Conservation (phyloP, 2,888 invertebrate genomes). For the Pseudococcus longispinus region DNA sequence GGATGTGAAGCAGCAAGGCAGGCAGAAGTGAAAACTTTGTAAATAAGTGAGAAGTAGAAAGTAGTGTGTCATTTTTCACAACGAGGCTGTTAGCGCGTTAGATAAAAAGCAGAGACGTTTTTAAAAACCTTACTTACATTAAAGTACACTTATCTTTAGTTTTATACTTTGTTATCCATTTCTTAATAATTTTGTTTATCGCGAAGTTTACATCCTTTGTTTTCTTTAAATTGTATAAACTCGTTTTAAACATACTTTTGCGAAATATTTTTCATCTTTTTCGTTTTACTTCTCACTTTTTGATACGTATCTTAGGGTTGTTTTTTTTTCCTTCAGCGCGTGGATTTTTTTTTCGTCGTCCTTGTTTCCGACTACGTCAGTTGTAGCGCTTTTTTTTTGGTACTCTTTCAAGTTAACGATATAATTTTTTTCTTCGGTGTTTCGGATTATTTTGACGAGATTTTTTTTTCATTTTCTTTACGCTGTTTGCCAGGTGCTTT, state of each 20-base stretch:
- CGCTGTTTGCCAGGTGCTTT: not conserved
- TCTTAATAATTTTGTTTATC: slow-evolving; percentile 47
- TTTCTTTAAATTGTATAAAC: slow-evolving; percentile 47
- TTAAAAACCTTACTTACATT: slow-evolving; percentile 54
- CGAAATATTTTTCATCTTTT: slow-evolving; percentile 38
- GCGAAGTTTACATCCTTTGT: slow-evolving; percentile 44
- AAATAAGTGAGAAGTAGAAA: slow-evolving; percentile 44
- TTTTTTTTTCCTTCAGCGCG: not conserved
- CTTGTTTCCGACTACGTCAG: not conserved
- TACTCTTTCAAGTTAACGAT: slow-evolving; percentile 10
- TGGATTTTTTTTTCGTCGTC: not conserved
- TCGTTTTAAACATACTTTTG: slow-evolving; percentile 44
- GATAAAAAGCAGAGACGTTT: slow-evolving; percentile 54
- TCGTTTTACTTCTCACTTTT: slow-evolving; percentile 36
- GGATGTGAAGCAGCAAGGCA: not conserved
- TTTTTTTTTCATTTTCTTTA: not conserved
- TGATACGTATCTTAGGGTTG: slow-evolving; percentile 26
- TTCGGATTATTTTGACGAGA: not conserved
- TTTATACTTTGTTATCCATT: slow-evolving; percentile 46
- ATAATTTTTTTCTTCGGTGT: not conserved
- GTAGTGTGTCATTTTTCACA: slow-evolving; percentile 51
- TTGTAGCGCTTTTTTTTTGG: not conserved
- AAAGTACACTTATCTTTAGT: slow-evolving; percentile 53
- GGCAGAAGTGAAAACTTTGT: slow-evolving; percentile 7
- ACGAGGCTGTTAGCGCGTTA: slow-evolving; percentile 31